These are phyloP conservation scores for Ennomos erosarius DNA, from an alignment of 2,888 invertebrate species.

Conservation along the genomic window DNA sequence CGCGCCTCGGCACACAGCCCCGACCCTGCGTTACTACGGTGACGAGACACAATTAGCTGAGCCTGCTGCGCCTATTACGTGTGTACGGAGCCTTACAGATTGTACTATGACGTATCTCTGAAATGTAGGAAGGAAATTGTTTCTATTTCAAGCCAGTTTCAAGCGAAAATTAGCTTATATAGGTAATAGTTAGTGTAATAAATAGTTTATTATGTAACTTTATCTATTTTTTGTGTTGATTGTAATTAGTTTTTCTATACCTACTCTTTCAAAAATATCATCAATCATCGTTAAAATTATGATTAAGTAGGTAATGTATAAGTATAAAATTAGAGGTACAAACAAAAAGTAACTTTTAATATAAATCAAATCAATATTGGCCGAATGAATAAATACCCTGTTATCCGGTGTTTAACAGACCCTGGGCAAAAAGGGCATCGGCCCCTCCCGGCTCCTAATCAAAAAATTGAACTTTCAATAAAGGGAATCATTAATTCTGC, in stretches of 20 bases:
- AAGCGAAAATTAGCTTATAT: no score
- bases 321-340: no score
- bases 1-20: constrained; percentile 47
- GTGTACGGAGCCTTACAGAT: constrained; percentile 29
- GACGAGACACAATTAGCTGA: constrained; percentile 42
- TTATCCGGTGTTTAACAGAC: constrained; percentile 82
- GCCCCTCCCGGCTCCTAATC: constrained; percentile 50
- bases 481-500: constrained; percentile 89
- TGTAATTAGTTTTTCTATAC: no score
- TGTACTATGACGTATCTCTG: constrained; percentile 3
- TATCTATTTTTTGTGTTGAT: no score
- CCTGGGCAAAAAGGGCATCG: constrained; percentile 50
- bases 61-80: constrained; percentile 22
- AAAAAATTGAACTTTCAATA: constrained; percentile 89
- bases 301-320: no score
- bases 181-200: no score
- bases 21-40: constrained; percentile 48
- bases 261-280: no score
- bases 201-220: no score
- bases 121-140: no score
- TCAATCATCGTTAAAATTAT: no score
- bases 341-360: constrained; percentile 44
- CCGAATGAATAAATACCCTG: constrained; percentile 79
- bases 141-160: no score
- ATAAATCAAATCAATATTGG: constrained; percentile 77